Evolutionary conservation across 1,140 invertebrate species (phyloP).

Genomic region (silkworm (Bombyx mori)): DNA sequence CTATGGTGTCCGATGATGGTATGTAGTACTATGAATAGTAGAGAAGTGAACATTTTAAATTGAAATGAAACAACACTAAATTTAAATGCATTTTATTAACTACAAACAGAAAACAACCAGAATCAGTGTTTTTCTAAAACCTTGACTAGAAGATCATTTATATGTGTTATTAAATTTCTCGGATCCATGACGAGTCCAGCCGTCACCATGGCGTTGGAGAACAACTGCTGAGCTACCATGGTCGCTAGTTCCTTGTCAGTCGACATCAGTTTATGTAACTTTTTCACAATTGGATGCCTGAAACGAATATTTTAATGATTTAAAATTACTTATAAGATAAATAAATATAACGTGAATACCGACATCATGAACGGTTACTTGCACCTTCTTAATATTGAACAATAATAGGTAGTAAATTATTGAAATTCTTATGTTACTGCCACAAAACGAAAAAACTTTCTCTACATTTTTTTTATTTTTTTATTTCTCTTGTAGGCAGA

Average conservation of each 20-base stretch:
- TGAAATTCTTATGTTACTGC: too few relatives aligned
- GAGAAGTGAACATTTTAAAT: background rate
- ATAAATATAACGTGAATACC: too few relatives aligned
- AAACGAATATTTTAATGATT: conserved; percentile 28
- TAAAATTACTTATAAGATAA: too few relatives aligned
- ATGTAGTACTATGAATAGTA: background rate
- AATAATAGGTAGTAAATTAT: too few relatives aligned
- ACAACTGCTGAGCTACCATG: conserved; percentile 90
- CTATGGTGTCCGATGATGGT: too few relatives aligned
- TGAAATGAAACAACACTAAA: background rate
- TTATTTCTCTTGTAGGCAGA: too few relatives aligned
- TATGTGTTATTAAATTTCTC: conserved; percentile 82
- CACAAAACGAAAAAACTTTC: too few relatives aligned
- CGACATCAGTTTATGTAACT: conserved; percentile 82
- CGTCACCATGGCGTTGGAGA: conserved; percentile 94
- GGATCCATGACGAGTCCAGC: conserved; percentile 96
- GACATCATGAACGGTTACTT: too few relatives aligned
- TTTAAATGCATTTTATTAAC: background rate
- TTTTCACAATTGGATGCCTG: conserved; percentile 93
- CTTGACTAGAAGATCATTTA: conserved; percentile 90
- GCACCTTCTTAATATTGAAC: too few relatives aligned
- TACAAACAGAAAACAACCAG: too few relatives aligned
- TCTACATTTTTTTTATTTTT: too few relatives aligned
- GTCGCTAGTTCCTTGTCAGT: conserved; percentile 86
- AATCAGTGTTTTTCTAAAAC: conserved; percentile 85